Evolutionary conservation across 2,113 vertebrate genomes (phyloP).

Genomic region (Cinclus cinclus): DNA sequence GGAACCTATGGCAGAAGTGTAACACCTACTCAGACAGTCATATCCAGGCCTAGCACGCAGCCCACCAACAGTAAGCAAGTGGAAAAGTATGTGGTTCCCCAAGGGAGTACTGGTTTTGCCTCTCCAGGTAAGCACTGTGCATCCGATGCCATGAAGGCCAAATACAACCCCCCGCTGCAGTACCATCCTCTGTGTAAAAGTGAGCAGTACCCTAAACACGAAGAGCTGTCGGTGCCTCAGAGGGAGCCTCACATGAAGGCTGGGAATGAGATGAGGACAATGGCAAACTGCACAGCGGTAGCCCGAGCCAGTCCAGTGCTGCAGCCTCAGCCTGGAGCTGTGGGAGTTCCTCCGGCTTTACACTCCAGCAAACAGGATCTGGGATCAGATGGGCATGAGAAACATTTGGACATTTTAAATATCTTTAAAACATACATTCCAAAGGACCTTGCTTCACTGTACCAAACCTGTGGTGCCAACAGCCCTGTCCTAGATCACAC

Average conservation of each 20-base stretch:
- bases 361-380: constrained; percentile 77
- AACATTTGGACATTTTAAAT: constrained; percentile 81
- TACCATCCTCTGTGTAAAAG: constrained; percentile 63
- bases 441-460: constrained; percentile 86
- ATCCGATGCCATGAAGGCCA: constrained; percentile 73
- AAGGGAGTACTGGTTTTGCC: constrained; percentile 70
- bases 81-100: constrained; percentile 75
- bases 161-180: constrained; percentile 61
- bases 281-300: constrained; percentile 59
- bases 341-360: constrained; percentile 51
- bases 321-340: constrained; percentile 46
- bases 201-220: constrained; percentile 58
- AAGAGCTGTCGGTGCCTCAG: constrained; percentile 68
- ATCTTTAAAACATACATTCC: constrained; percentile 91
- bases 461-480: constrained; percentile 87
- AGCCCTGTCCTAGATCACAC: constrained; percentile 81
- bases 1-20: constrained; percentile 71
- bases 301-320: constrained; percentile 61
- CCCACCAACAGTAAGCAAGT: constrained; percentile 54
- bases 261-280: constrained; percentile 65
- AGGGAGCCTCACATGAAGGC: constrained; percentile 65
- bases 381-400: constrained; percentile 75
- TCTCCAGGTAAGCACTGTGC: constrained; percentile 80
- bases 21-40: constrained; percentile 55
- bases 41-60: constrained; percentile 66